Percentiles rank a stretch among this genome's conserved stretches.
phyloP scores from a whole-genome alignment of 2,888 invertebrate species.

The Mesorhabditis spiculigera region DNA sequence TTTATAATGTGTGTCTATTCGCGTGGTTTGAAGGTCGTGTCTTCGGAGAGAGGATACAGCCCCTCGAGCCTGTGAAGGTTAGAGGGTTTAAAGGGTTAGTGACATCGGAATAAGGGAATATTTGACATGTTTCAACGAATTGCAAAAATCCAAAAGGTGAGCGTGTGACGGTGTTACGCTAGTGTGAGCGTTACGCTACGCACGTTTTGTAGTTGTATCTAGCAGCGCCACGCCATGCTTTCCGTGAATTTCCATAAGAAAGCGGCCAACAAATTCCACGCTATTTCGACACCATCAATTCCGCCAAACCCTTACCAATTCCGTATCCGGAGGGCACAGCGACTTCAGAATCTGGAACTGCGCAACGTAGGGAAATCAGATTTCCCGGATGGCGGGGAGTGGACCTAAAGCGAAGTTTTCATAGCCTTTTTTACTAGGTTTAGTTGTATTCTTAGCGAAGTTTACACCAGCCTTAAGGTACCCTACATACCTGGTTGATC shows the following conservation, averaged over 20 bases:
- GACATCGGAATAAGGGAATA: neutral
- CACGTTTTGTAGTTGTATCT: too few relatives aligned
- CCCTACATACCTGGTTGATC: slow-evolving; percentile 48
- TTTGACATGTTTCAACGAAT: neutral
- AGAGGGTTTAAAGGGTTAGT: too few relatives aligned
- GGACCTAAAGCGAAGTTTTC: slow-evolving; percentile 21
- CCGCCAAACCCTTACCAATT: slow-evolving; percentile 31
- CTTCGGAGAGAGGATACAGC: slow-evolving; percentile 53
- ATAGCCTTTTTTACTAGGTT: neutral
- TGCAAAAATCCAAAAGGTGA: too few relatives aligned
- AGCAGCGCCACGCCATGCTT: too few relatives aligned
- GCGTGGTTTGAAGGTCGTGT: slow-evolving; percentile 42
- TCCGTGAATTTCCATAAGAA: too few relatives aligned
- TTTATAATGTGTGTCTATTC: too few relatives aligned
- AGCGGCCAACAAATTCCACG: too few relatives aligned
- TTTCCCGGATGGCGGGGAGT: slow-evolving; percentile 52
- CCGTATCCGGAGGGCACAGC: slow-evolving; percentile 49
- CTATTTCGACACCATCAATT: too few relatives aligned
- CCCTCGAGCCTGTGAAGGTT: slow-evolving; percentile 45
- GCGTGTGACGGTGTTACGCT: too few relatives aligned
- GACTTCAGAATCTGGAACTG: slow-evolving; percentile 59
- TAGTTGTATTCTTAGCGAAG: too few relatives aligned
- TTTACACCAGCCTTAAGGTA: too few relatives aligned
- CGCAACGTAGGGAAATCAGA: slow-evolving; percentile 53
- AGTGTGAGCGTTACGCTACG: too few relatives aligned